Conservation (phyloP, 1,140 invertebrate genomes). For the Rhopalosiphum padi region DNA sequence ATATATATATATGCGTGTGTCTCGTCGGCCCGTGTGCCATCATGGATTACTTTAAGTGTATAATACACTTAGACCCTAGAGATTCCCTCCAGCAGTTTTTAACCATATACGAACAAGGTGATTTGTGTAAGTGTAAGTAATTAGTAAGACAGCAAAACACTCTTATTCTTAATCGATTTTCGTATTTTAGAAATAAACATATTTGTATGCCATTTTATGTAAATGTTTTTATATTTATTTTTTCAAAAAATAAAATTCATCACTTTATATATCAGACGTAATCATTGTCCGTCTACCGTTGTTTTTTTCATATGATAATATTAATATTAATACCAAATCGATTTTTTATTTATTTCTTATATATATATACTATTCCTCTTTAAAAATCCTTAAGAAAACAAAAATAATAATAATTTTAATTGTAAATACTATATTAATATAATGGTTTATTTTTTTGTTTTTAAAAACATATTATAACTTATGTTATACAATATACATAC, state of each 20-base stretch:
- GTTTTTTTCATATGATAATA: too few relatives aligned
- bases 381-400: too few relatives aligned
- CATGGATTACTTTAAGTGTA: background rate
- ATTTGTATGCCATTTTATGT: background rate
- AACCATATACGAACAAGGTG: background rate
- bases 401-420: too few relatives aligned
- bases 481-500: too few relatives aligned
- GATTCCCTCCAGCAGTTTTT: background rate
- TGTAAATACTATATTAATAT: too few relatives aligned
- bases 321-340: too few relatives aligned
- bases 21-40: background rate
- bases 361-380: too few relatives aligned
- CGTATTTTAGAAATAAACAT: background rate
- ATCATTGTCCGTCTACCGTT: background rate
- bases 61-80: background rate
- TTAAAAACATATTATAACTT: background rate
- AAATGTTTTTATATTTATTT: constrained; percentile 11
- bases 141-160: background rate
- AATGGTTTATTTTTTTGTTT: background rate
- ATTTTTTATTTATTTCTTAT: background rate
- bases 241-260: background rate
- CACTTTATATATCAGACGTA: too few relatives aligned
- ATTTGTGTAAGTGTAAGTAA: background rate
- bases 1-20: background rate
- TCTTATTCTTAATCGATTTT: background rate